Evolutionary conservation across 1,140 invertebrate species (phyloP).

Genomic region (Octopus sinensis): DNA sequence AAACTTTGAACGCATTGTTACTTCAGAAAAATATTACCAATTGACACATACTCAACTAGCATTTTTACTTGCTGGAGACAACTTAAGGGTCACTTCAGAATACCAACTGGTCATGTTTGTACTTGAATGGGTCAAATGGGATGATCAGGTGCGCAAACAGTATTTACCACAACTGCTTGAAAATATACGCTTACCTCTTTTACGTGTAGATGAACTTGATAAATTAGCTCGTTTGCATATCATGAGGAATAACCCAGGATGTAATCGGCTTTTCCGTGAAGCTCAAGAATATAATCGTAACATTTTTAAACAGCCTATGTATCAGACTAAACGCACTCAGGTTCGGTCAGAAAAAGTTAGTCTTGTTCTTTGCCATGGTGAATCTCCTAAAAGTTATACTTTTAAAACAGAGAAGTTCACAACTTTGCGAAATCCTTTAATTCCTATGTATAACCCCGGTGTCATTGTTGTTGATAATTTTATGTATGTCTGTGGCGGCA

Average conservation of each 20-base stretch:
- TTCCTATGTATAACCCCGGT: slow-evolving; percentile 53
- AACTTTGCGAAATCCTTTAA: slow-evolving; percentile 46
- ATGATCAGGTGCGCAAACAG: slow-evolving; percentile 33
- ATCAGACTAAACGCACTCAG: slow-evolving; percentile 48
- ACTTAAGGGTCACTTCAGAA: slow-evolving; percentile 47
- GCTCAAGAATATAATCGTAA: slow-evolving; percentile 57
- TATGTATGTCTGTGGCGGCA: slow-evolving; percentile 57
- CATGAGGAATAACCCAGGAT: slow-evolving; percentile 47
- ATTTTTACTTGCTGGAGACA: slow-evolving; percentile 43
- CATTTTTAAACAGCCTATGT: slow-evolving; percentile 50
- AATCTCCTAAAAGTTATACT: slow-evolving; percentile 50
- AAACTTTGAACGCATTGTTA: slow-evolving; percentile 47
- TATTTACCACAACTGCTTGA: slow-evolving; percentile 45
- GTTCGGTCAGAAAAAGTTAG: slow-evolving; percentile 46
- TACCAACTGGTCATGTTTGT: slow-evolving; percentile 49
- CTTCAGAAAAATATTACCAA: slow-evolving; percentile 49
- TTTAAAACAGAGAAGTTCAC: slow-evolving; percentile 44
- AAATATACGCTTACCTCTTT: slow-evolving; percentile 50
- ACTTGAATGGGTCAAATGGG: slow-evolving; percentile 46
- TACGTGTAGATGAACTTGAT: slow-evolving; percentile 53
- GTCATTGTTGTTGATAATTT: slow-evolving; percentile 56
- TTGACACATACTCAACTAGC: slow-evolving; percentile 45
- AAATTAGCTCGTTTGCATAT: slow-evolving; percentile 48
- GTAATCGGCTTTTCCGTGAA: slow-evolving; percentile 47
- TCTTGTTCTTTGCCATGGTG: slow-evolving; percentile 51